Evolutionary conservation across 2,888 invertebrate genomes (phyloP).

Genomic region (Catocala sponsa): DNA sequence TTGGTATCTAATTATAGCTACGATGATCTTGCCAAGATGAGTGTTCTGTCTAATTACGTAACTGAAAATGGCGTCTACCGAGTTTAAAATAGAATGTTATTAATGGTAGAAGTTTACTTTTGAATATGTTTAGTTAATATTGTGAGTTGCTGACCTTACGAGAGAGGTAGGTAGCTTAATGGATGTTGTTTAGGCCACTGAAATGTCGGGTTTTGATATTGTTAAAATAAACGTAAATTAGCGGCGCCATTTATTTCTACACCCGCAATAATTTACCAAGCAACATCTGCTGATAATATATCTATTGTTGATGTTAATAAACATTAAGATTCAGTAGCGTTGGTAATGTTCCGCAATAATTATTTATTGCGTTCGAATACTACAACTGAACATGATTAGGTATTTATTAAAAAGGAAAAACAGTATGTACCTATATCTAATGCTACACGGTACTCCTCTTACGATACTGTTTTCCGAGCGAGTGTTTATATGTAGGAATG

Average conservation of each 20-base stretch:
- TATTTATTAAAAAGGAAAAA: too few relatives aligned
- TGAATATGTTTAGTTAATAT: background rate
- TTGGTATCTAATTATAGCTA: background rate
- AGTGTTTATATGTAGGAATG: background rate
- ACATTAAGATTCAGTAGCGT: too few relatives aligned
- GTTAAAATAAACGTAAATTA: constrained; percentile 15
- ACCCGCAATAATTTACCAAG: background rate
- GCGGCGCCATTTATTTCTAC: constrained; percentile 7
- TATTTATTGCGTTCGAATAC: too few relatives aligned
- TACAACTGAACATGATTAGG: too few relatives aligned
- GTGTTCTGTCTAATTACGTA: background rate
- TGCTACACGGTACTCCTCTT: background rate
- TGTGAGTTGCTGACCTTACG: constrained; percentile 14
- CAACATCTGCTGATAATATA: too few relatives aligned
- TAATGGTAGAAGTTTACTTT: constrained; percentile 1
- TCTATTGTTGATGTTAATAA: too few relatives aligned
- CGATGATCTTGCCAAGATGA: background rate
- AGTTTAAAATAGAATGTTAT: background rate
- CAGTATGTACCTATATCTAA: too few relatives aligned
- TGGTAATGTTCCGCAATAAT: too few relatives aligned
- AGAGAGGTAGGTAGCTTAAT: constrained; percentile 14
- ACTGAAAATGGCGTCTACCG: background rate
- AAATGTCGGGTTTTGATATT: constrained; percentile 16
- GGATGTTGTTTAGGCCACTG: constrained; percentile 13
- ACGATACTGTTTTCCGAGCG: too few relatives aligned